Conservation (phyloP, 2,888 invertebrate genomes). For the Tenthredo mesomela region DNA sequence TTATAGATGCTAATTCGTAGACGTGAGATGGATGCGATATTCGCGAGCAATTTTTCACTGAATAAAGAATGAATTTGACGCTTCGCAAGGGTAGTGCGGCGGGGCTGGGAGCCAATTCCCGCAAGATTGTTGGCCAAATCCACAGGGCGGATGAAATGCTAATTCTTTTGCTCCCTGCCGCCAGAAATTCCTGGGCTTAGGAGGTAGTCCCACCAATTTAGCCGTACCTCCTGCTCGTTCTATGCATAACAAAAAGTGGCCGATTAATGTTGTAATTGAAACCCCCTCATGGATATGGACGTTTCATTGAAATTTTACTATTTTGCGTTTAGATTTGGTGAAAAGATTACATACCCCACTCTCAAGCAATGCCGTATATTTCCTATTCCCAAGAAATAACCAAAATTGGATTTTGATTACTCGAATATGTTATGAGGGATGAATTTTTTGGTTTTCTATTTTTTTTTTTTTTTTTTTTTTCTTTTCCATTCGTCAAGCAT, state of each 20-base stretch:
- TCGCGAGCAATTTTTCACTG: slow-evolving; percentile 50
- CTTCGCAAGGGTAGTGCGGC: slow-evolving; percentile 18
- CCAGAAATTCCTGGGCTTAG: slow-evolving; percentile 65
- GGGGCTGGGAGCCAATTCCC: slow-evolving; percentile 48
- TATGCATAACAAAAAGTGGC: slow-evolving; percentile 50
- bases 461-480: background rate
- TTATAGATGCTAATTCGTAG: slow-evolving; percentile 48
- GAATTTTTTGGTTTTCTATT: background rate
- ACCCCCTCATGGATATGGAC: slow-evolving; percentile 38
- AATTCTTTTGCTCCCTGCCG: slow-evolving; percentile 70
- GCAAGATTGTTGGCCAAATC: slow-evolving; percentile 52
- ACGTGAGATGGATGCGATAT: slow-evolving; percentile 49
- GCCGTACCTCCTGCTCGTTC: background rate
- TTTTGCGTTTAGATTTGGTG: background rate
- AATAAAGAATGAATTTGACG: slow-evolving; percentile 54
- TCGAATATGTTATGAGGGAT: background rate
- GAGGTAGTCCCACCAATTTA: slow-evolving; percentile 52
- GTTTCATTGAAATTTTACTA: slow-evolving; percentile 29
- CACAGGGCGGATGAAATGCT: slow-evolving; percentile 68
- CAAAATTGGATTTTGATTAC: background rate
- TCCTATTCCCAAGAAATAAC: background rate
- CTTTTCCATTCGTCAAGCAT: background rate
- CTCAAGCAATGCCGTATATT: background rate
- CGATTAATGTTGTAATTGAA: slow-evolving; percentile 52
- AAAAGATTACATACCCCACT: background rate